A percentile compares a stretch with the other conserved stretches of the same genome.
phyloP scores from a whole-genome alignment of 2,113 vertebrate species.

The Aythya baeri region DNA sequence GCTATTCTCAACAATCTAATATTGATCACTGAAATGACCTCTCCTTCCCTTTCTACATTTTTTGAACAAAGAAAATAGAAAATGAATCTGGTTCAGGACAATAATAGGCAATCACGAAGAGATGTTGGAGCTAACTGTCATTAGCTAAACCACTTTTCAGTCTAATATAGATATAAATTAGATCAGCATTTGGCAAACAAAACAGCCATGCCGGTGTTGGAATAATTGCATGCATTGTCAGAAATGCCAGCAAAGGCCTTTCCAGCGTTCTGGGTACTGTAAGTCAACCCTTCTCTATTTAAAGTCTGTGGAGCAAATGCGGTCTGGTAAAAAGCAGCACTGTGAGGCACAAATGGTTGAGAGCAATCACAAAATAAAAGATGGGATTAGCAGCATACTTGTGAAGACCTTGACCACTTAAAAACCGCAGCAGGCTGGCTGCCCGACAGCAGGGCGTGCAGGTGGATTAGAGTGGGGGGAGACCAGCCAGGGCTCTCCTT shows the following conservation, averaged over 20 bases:
- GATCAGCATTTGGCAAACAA: neutral
- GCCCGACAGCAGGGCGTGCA: neutral
- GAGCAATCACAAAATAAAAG: neutral
- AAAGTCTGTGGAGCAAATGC: neutral
- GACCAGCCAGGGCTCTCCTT: neutral
- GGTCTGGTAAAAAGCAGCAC: neutral
- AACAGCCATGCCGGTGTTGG: neutral
- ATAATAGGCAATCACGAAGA: constrained; percentile 17
- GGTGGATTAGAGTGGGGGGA: neutral
- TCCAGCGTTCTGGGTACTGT: neutral
- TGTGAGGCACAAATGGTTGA: neutral
- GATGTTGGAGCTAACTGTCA: neutral
- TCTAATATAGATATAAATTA: constrained; percentile 4
- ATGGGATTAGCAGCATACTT: neutral
- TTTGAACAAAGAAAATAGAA: constrained; percentile 22
- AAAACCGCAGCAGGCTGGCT: neutral
- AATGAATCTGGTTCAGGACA: neutral
- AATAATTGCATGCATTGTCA: neutral
- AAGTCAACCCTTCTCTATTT: neutral
- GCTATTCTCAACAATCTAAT: neutral
- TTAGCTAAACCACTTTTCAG: neutral
- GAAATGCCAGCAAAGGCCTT: neutral
- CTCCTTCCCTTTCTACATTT: neutral
- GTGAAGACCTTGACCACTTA: rapidly evolving
- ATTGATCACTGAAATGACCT: neutral